A percentile compares a stretch with the other conserved stretches of the same genome.
These are phyloP conservation scores for Xestia rhomboidea DNA, from an alignment of 2,888 invertebrate genomes.

Conservation along the genomic window DNA sequence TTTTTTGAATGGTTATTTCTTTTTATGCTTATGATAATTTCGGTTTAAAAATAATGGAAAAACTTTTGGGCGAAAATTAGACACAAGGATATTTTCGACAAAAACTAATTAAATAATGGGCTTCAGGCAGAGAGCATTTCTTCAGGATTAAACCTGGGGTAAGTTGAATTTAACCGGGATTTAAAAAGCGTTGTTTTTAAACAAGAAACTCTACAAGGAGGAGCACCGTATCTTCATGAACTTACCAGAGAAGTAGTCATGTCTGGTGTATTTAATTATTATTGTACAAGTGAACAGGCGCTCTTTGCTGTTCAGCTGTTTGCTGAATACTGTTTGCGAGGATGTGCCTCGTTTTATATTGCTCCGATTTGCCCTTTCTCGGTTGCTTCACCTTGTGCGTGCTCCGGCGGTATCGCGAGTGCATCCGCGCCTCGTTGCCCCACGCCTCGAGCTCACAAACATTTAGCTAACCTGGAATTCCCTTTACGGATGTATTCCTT, in stretches of 20 bases:
- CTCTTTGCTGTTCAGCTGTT: constrained; percentile 80
- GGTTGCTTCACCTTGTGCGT: constrained; percentile 89
- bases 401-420: constrained; percentile 78
- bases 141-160: neutral
- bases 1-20: no score
- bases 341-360: constrained; percentile 90
- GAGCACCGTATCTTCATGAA: constrained; percentile 51
- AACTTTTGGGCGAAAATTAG: neutral
- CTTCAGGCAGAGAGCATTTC: neutral
- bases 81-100: neutral
- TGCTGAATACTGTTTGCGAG: constrained; percentile 85
- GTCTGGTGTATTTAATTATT: constrained; percentile 74
- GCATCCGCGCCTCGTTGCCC: constrained; percentile 77
- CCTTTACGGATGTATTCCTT: constrained; percentile 60
- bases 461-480: constrained; percentile 72
- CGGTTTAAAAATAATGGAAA: neutral
- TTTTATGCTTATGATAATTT: neutral
- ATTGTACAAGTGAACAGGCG: constrained; percentile 74
- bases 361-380: constrained; percentile 89
- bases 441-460: constrained; percentile 75
- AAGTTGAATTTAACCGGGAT: neutral
- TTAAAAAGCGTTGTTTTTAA: neutral
- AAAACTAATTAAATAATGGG: neutral
- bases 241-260: constrained; percentile 85
- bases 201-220: neutral